phyloP scores from a whole-genome alignment of 2,113 vertebrate genomes.

The Microtus pennsylvanicus region DNA sequence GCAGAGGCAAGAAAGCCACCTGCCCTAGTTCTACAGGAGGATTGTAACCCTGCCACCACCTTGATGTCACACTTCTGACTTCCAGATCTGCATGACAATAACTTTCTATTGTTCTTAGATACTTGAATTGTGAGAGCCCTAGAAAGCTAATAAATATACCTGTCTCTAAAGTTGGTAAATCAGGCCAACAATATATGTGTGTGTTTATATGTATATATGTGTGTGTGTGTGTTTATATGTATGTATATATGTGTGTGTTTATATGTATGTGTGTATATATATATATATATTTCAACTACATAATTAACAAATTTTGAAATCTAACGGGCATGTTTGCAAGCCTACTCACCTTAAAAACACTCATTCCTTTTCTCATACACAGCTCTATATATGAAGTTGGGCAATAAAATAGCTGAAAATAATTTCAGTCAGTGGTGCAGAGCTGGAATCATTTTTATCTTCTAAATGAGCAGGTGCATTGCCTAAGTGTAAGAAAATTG shows the following conservation, averaged over 20 bases:
- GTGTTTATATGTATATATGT: too few species aligned
- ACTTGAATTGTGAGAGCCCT: neutral
- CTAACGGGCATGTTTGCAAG: neutral
- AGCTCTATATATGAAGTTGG: neutral
- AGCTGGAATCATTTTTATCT: constrained; percentile 15
- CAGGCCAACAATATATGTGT: neutral
- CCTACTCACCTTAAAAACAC: neutral
- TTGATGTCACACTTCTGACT: neutral
- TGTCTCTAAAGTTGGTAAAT: neutral
- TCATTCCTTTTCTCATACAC: neutral
- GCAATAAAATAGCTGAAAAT: neutral
- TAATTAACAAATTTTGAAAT: constrained; percentile 39
- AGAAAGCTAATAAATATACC: neutral
- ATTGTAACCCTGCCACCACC: rapidly evolving
- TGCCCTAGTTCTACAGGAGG: neutral
- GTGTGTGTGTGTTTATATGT: too few species aligned
- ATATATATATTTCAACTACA: neutral
- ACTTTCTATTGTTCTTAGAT: neutral
- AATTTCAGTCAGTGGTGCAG: neutral
- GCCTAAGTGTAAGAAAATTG: constrained; percentile 54
- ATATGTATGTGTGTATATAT: rapidly evolving
- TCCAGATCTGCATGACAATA: neutral
- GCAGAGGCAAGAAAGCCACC: neutral
- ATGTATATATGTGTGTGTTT: too few species aligned
- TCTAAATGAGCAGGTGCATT: constrained; percentile 50